Conservation (phyloP, 2,797 vertebrate genomes). For the Coccyzus lansbergi region DNA sequence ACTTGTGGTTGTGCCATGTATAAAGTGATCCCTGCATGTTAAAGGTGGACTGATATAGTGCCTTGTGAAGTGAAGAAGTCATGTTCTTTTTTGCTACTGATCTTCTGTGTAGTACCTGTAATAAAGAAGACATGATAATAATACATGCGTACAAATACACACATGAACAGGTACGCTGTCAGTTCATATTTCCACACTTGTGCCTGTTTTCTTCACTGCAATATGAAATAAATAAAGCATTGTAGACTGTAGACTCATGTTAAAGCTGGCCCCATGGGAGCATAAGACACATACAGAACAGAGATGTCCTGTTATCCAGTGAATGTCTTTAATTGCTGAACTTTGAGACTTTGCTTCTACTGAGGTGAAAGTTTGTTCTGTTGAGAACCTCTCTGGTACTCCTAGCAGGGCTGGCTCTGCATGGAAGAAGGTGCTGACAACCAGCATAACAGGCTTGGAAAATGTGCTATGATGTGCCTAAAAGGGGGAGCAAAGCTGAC, state of each 20-base stretch:
- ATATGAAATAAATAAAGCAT: background rate
- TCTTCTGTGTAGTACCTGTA: background rate
- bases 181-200: background rate
- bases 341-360: background rate
- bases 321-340: background rate
- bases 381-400: background rate
- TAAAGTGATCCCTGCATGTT: background rate
- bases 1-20: background rate
- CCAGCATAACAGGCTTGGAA: background rate
- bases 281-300: background rate
- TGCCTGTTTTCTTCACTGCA: background rate
- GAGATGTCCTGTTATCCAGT: background rate
- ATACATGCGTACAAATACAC: background rate
- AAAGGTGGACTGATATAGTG: background rate
- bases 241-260: background rate
- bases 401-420: background rate
- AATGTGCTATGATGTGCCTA: background rate
- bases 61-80: background rate
- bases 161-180: fast-evolving
- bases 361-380: background rate
- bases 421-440: background rate
- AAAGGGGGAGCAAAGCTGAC: background rate
- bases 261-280: background rate
- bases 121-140: background rate
- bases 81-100: background rate